Evolutionary conservation across 1,140 invertebrate genomes (phyloP).

Genomic region (Daktulosphaira vitifoliae): DNA sequence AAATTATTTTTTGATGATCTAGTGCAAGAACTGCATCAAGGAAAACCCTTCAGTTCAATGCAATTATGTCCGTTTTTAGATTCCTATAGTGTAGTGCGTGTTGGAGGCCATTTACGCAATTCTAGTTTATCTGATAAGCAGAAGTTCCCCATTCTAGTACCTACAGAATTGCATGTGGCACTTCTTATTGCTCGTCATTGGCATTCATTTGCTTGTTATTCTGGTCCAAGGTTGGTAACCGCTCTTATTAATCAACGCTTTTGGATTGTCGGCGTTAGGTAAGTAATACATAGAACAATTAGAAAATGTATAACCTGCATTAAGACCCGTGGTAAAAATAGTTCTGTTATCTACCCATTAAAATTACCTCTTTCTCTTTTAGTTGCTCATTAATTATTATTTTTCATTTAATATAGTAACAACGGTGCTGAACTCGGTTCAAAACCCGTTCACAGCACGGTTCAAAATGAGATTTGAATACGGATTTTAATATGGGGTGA

Average conservation of each 20-base stretch:
- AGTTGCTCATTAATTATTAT: no score
- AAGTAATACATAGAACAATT: constrained; percentile 2
- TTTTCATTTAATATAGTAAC: no score
- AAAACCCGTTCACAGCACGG: no score
- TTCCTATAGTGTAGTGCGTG: constrained; percentile 40
- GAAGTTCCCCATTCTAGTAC: constrained; percentile 42
- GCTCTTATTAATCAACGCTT: constrained; percentile 31
- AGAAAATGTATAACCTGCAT: constrained; percentile 37
- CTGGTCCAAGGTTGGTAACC: constrained; percentile 32
- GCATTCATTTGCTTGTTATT: constrained; percentile 38
- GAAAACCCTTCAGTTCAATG: background rate
- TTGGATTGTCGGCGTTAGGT: constrained; percentile 37
- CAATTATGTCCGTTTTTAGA: constrained; percentile 42
- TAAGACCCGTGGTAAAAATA: no score
- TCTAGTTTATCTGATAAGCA: constrained; percentile 38
- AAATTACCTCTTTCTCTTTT: no score
- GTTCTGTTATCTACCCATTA: no score
- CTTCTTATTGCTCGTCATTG: constrained; percentile 36
- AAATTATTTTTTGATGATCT: no score
- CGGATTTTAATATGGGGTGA: no score
- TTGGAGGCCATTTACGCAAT: constrained; percentile 43
- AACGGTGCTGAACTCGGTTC: no score
- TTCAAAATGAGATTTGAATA: no score
- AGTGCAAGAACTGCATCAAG: no score
- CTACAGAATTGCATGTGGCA: constrained; percentile 33